Base-by-base conservation (phyloP, 2,113 vertebrate genomes). In the Zapus hudsonius region DNA sequence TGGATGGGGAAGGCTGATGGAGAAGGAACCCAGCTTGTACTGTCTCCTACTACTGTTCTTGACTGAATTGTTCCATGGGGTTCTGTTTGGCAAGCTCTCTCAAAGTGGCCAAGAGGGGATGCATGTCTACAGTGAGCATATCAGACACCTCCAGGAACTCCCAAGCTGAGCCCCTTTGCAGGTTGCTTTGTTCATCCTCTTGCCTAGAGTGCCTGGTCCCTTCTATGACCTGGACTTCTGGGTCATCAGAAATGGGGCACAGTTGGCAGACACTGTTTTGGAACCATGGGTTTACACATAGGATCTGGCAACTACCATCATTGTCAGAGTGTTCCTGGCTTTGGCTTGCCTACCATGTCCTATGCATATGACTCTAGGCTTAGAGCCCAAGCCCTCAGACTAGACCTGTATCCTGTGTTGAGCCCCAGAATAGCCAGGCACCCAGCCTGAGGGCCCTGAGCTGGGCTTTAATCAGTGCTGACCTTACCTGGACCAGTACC, bases 311-410 rank as follows among this genome's bases (percentile, higher is more conserved):
- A 64, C 29, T 90, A 66, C 52, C 66, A 47, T 84, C 55, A 33
- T 83, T 22, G 2, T 63, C 79, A 70, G 42, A 69, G 64, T n/a
- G 27, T 79, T 38, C 80, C 69, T 16, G 59, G 70, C 82, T 90
- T 91, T 57, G 74, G 59, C 55, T 94, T 94, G 90, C 90, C 64
- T 40, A 17, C 78, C 85, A 75, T 61, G 40, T 84, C 57, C 63
- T 69, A 1, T 85, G 33, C 3, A 0, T 73, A 20, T 83, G 82
- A 85, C 92, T 92, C 59, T 76, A 25, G 67, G 20, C 59, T 66
- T 92, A 44, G 76, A 87, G 73, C n/a, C 40, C 75, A 78, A 92
- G 70, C 61, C 80, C 70, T 79, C 25, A 92, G 57, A 63, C 7
- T 16, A 52, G 52, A 87, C 57, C 66, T 94, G 31, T 22, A 63